Base-by-base conservation (phyloP, 2,113 vertebrate species). In the Tenebrosternarchus preto region DNA sequence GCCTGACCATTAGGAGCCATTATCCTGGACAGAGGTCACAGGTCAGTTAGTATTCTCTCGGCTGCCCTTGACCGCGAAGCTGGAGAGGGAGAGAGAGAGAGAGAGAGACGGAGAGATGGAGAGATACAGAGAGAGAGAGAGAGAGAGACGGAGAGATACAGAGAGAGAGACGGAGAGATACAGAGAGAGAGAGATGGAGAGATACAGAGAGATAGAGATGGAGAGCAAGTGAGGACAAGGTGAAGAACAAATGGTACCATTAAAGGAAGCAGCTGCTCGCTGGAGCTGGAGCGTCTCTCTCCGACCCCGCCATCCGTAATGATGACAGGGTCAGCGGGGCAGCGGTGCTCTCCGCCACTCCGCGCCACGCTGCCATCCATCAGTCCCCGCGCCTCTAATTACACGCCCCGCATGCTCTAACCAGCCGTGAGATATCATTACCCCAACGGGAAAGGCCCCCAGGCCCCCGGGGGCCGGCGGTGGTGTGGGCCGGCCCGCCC, bases 231-330 rank as follows among this genome's bases (percentile, higher is more conserved):
- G 55, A 70, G 77, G 82, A 81, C 73, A 57, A 80, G 85, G 85
- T 80, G 80, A 86, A 85, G 80, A 84, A 85, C 80, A 85, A 88
- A 88, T 88, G 82, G 85, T 81, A 78, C 85, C 85, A 88, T 88
- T 86, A 88, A 88, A 84, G 79, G 72, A 86, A 85, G 80, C 87
- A 86, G 83, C 82, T 84, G 80, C 75, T 84, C 86, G 78, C 82
- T 73, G 71, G 82, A 81, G 83, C 78, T 63, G 80, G 36, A 63
- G 80, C 81, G 53, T 82, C 72, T 70, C 64, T 64, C 76, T 74
- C 82, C 76, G 75, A 82, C 70, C 82, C 73, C 82, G 76, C 76
- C 81, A 82, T 83, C 87, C 36, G 71, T 86, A 88, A 85, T 85
- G 84, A 88, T 85, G 84, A 81, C 82, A 83, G 81, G 84, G 87